These are phyloP conservation scores for Chelonia mydas DNA, from an alignment of 2,797 vertebrate genomes.

Conservation along the genomic window DNA sequence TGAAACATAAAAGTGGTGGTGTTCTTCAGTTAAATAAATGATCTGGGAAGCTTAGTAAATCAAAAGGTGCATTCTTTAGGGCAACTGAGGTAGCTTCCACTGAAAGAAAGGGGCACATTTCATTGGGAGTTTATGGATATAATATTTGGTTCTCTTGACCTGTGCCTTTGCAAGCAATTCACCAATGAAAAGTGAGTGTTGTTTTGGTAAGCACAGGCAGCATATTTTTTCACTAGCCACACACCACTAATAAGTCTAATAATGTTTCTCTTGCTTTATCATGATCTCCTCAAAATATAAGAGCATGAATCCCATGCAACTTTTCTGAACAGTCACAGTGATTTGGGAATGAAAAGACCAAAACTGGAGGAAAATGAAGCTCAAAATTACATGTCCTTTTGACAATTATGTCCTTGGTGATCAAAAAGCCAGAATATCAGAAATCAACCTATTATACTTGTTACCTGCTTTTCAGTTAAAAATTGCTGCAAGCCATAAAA, in stretches of 20 bases:
- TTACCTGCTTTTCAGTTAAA: constrained; percentile 17
- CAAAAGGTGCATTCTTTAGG: background rate
- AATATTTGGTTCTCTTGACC: background rate
- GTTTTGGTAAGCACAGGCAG: background rate
- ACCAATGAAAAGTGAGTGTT: background rate
- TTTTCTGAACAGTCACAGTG: background rate
- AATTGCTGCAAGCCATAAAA: constrained; percentile 31
- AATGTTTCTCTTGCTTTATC: constrained; percentile 11
- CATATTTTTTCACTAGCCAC: background rate
- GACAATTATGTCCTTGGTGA: constrained; percentile 20
- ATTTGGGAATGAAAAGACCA: constrained; percentile 23
- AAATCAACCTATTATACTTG: constrained; percentile 5
- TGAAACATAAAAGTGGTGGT: constrained; percentile 1
- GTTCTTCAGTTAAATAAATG: constrained; percentile 26
- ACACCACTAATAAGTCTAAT: background rate
- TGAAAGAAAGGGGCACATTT: background rate
- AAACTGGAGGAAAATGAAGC: constrained; percentile 29
- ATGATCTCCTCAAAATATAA: background rate
- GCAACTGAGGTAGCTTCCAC: background rate
- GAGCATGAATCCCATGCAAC: background rate
- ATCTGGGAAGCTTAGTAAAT: constrained; percentile 3
- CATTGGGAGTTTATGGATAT: background rate
- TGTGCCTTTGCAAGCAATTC: background rate
- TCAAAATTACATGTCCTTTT: background rate
- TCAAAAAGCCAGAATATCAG: constrained; percentile 27